phyloP scores from a whole-genome alignment of 2,888 invertebrate genomes.

The Tuberolachnus salignus region DNA sequence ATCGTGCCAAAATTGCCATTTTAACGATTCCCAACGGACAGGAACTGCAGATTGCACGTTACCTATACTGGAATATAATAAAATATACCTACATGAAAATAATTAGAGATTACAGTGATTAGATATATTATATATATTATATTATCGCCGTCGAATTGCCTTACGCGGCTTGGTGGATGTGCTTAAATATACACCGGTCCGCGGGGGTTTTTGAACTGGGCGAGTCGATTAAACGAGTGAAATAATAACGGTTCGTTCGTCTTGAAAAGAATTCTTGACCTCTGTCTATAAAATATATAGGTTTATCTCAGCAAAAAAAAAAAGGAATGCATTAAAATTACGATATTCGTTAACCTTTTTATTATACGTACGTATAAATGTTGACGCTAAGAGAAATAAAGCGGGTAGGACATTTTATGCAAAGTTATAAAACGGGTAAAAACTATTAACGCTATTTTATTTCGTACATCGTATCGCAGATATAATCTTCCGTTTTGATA shows the following conservation, averaged over 20 bases:
- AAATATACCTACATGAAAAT: neutral
- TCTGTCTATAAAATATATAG: constrained; percentile 32
- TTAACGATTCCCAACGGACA: neutral
- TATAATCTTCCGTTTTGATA: neutral
- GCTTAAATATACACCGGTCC: constrained; percentile 7
- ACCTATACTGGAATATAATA: neutral
- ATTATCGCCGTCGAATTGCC: neutral
- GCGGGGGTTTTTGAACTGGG: constrained; percentile 43
- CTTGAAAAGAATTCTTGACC: constrained; percentile 36
- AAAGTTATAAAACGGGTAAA: neutral
- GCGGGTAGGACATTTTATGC: neutral
- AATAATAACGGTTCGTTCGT: constrained; percentile 30
- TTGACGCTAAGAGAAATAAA: constrained; percentile 16
- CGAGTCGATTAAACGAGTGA: constrained; percentile 38
- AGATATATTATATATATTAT: neutral
- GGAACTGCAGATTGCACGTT: neutral
- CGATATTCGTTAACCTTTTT: neutral
- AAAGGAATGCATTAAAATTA: neutral
- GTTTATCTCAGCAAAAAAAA: neutral
- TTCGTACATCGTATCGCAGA: neutral
- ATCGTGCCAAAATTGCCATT: constrained; percentile 4
- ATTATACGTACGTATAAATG: neutral
- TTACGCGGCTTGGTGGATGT: constrained; percentile 21
- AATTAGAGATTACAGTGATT: constrained; percentile 9
- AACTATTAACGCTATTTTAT: neutral